Base-by-base conservation (phyloP, 2,797 vertebrate species). In the Periophthalmus magnuspinnatus region DNA sequence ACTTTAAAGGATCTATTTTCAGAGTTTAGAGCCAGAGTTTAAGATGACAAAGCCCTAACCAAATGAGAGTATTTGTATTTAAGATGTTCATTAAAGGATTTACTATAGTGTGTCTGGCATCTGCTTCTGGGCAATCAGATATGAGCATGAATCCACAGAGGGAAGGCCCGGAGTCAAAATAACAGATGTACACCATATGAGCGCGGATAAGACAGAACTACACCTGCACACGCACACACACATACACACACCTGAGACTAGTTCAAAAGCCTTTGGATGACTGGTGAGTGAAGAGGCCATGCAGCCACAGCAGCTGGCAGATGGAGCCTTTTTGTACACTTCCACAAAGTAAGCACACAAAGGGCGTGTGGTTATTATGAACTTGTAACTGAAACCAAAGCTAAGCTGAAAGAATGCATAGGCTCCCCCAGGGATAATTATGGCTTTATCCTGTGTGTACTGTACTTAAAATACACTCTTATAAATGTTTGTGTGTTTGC, bases 41-140 rank as follows among this genome's bases (percentile, higher is more conserved):
- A 72, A 71, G 75, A 71, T 56, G 74, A 75, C 8, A 64, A 70
- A 70, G 69, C 81, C 75, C 17, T 52, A 52, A 52, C 74, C 78
- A 86, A 85, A 85, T 82, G 69, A 87, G 56, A 71, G 84, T 76
- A 79, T 89, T 88, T 90, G 84, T 87, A 73, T 81, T 80, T 68
- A 76, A 64, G 77, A 89, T 80, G 80, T 81, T 90, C 88, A 91
- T 92, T 93, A 91, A 89, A 84, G 86, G 90, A 90, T 91, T 93
- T 86, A 69, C 72, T 84, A 80, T 81, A 89, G 80, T 79, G 77
- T 85, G 86, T 83, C 86, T 89, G 87, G 83, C 86, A 90, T 91
- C 88, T 93, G 90, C 77, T 92, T 57, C 77, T 58, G 69, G 72
- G 80, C 81, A 84, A 88, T 86, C 65, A 68, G 86, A 84, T 87